Percentiles rank a stretch among this genome's conserved stretches.
phyloP scores from a whole-genome alignment of 2,888 invertebrate species.

The Gymnoscelis rufifasciata region DNA sequence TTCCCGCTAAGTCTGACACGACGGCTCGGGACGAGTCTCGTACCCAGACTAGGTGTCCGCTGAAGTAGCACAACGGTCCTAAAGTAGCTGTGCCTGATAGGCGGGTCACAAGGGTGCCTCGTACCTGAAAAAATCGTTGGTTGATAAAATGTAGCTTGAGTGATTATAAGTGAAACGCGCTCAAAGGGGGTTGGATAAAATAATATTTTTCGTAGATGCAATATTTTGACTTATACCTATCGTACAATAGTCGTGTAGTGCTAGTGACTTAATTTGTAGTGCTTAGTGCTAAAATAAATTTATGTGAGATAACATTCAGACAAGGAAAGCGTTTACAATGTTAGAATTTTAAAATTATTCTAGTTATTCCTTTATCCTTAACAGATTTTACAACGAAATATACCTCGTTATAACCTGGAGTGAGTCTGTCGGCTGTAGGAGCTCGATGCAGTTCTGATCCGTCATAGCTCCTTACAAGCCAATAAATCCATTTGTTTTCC shows the following conservation, averaged over 20 bases:
- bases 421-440: conserved; percentile 80
- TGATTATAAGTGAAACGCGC: too few relatives aligned
- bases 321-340: too few relatives aligned
- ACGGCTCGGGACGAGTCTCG: conserved; percentile 85
- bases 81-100: conserved; percentile 73
- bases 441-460: conserved; percentile 86
- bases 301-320: too few relatives aligned
- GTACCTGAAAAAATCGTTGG: conserved; percentile 53
- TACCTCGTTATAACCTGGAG: conserved; percentile 62
- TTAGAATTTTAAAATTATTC: too few relatives aligned
- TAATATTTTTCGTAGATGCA: too few relatives aligned
- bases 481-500: conserved; percentile 87
- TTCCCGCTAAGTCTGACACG: conserved; percentile 86
- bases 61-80: conserved; percentile 88
- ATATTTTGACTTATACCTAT: too few relatives aligned
- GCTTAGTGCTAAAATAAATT: too few relatives aligned
- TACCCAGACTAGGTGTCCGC: conserved; percentile 90
- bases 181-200: too few relatives aligned
- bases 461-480: conserved; percentile 89
- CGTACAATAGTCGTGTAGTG: too few relatives aligned
- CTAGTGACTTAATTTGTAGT: too few relatives aligned
- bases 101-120: conserved; percentile 59
- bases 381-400: conserved; percentile 3
- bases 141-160: too few relatives aligned
- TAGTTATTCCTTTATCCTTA: not conserved